Evolutionary conservation across 2,797 vertebrate species (phyloP).

Genomic region (Malurus splendens): DNA sequence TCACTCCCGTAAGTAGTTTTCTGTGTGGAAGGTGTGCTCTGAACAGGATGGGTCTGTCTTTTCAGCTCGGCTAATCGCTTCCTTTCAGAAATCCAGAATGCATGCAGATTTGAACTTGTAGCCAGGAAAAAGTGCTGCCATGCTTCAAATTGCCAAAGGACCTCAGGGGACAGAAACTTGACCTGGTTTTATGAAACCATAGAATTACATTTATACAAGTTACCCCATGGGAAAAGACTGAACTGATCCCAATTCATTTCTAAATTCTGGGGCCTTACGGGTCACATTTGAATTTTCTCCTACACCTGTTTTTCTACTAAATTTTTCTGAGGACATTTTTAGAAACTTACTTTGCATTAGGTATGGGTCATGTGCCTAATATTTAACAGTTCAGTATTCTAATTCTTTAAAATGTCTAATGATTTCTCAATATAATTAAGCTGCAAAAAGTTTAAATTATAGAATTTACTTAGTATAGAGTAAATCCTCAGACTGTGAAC

Average conservation of each 20-base stretch:
- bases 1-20: neutral
- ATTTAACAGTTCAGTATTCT: slow-evolving; percentile 51
- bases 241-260: slow-evolving; percentile 75
- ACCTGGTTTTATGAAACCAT: slow-evolving; percentile 81
- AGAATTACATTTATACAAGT: slow-evolving; percentile 80
- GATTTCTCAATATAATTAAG: slow-evolving; percentile 18
- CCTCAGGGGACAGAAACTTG: slow-evolving; percentile 75
- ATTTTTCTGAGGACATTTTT: slow-evolving; percentile 51
- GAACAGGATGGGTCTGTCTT: slow-evolving; percentile 10
- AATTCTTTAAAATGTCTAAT: slow-evolving; percentile 34
- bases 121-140: slow-evolving; percentile 65
- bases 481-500: neutral
- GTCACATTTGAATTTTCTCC: slow-evolving; percentile 69
- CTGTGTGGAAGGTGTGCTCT: slow-evolving; percentile 13
- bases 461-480: neutral
- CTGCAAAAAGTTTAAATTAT: slow-evolving; percentile 1
- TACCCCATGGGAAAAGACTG: slow-evolving; percentile 70
- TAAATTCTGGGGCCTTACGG: slow-evolving; percentile 69
- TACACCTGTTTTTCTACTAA: slow-evolving; percentile 65
- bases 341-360: slow-evolving; percentile 35
- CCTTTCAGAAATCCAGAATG: slow-evolving; percentile 37
- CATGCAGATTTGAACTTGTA: slow-evolving; percentile 70
- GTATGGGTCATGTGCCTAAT: slow-evolving; percentile 28
- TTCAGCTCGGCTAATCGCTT: slow-evolving; percentile 11
- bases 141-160: slow-evolving; percentile 72